Evolutionary conservation across 2,113 vertebrate genomes (phyloP).

Genomic region (Hypomesus transpacificus): DNA sequence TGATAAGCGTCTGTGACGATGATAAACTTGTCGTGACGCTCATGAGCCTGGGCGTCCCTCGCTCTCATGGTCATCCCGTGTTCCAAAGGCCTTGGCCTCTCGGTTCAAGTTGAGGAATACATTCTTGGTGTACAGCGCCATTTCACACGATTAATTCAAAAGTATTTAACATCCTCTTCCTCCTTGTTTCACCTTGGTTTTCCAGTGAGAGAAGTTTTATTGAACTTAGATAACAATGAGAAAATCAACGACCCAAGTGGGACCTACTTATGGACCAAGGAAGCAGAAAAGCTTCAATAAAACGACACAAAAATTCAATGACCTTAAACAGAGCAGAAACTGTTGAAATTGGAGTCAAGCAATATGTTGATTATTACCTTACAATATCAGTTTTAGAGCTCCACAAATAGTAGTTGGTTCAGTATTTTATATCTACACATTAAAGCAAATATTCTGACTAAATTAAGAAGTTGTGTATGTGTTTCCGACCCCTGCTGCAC

Average conservation of each 20-base stretch:
- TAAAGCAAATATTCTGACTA: slow-evolving; percentile 54
- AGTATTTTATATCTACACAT: slow-evolving; percentile 53
- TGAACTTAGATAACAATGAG: slow-evolving; percentile 63
- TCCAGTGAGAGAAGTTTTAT: slow-evolving; percentile 56
- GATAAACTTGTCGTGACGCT: no score
- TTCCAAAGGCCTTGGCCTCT: background rate
- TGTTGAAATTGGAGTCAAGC: slow-evolving; percentile 41
- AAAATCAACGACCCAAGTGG: slow-evolving; percentile 59
- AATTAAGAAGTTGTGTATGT: no score
- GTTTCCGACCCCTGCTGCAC: no score
- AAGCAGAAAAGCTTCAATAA: slow-evolving; percentile 40
- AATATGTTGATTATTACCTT: slow-evolving; percentile 53
- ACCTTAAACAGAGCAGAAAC: slow-evolving; percentile 50
- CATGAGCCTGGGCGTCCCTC: no score
- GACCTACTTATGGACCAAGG: slow-evolving; percentile 40
- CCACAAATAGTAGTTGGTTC: slow-evolving; percentile 56
- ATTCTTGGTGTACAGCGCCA: slow-evolving; percentile 24
- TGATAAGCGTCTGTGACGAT: background rate
- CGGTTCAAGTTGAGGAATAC: no score
- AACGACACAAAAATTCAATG: slow-evolving; percentile 57
- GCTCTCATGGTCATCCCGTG: no score
- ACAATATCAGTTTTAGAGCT: slow-evolving; percentile 45
- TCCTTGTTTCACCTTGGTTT: slow-evolving; percentile 22
- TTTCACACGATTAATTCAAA: slow-evolving; percentile 33
- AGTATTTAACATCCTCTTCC: slow-evolving; percentile 32